phyloP scores from a whole-genome alignment of 2,888 invertebrate species.

The Linhomoeus sp. region DNA sequence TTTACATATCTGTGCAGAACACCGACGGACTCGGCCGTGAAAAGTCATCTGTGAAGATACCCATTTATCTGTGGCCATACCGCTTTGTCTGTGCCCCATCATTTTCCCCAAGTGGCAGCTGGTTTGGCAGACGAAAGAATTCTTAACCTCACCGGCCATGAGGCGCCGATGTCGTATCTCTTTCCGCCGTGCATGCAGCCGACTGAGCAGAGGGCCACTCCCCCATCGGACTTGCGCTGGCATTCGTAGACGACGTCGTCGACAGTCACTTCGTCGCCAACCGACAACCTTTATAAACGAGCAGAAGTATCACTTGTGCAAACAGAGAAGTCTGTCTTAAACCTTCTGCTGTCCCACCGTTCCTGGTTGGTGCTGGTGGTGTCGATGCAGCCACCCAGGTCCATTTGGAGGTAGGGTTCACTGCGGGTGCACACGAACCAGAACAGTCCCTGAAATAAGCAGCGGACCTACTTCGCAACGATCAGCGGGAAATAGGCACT shows the following conservation, averaged over 20 bases:
- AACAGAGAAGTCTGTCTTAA: background rate
- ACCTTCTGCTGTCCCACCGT: conserved; percentile 13
- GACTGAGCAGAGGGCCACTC: conserved; percentile 18
- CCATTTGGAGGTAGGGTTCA: conserved; percentile 13
- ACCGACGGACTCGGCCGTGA: no score
- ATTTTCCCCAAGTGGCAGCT: no score
- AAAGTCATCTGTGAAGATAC: no score
- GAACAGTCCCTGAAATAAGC: conserved; percentile 12
- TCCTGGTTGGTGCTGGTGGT: no score
- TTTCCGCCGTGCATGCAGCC: conserved; percentile 18
- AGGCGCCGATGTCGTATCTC: conserved; percentile 15
- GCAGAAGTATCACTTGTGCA: no score
- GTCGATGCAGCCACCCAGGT: conserved; percentile 16
- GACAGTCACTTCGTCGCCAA: background rate
- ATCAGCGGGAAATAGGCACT: background rate
- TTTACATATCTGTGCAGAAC: no score
- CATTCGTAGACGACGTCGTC: conserved; percentile 13
- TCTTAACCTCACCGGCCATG: conserved; percentile 16
- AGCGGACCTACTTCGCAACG: no score
- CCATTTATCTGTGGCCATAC: no score
- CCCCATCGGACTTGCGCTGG: conserved; percentile 14
- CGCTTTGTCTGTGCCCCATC: no score
- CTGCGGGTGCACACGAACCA: conserved; percentile 16
- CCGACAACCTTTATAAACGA: background rate
- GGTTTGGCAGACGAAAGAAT: no score